Evolutionary conservation across 2,797 vertebrate genomes (phyloP).

Genomic region (Pachyuromys duprasi): DNA sequence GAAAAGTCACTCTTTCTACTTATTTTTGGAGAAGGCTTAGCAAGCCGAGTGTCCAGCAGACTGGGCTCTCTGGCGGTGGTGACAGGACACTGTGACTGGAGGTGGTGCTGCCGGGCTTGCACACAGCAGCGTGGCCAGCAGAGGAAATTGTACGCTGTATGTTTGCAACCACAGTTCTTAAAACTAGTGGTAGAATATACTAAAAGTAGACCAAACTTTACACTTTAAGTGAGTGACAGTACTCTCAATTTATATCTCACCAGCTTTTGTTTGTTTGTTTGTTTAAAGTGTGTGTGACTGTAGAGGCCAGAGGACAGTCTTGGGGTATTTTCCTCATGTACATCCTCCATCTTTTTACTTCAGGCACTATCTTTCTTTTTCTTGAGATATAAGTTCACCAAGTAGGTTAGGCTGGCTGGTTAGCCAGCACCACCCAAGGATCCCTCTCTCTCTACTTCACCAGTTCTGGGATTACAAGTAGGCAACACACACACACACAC

Average conservation of each 20-base stretch:
- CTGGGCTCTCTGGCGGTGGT: accelerated
- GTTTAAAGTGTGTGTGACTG: neutral
- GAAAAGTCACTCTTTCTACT: neutral
- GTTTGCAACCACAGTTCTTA: neutral
- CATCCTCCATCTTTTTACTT: neutral
- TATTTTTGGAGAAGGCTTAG: neutral
- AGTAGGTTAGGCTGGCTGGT: neutral
- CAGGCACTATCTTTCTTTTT: neutral
- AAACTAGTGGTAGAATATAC: neutral
- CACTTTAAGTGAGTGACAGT: neutral
- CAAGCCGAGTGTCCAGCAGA: neutral
- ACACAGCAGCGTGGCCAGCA: neutral
- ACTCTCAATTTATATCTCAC: neutral
- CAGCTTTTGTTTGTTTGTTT: neutral
- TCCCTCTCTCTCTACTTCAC: neutral
- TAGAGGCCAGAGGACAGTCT: neutral
- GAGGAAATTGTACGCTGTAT: neutral
- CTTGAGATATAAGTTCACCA: neutral
- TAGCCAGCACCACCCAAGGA: neutral
- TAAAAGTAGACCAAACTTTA: neutral
- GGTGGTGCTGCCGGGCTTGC: neutral
- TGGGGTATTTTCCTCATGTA: neutral
- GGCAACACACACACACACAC: neutral
- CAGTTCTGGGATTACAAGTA: neutral
- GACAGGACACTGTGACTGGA: accelerated